Percentiles rank a stretch among this genome's conserved stretches.
Evolutionary conservation across 2,888 invertebrate genomes (phyloP).

Genomic region (Mythimna lalbum): DNA sequence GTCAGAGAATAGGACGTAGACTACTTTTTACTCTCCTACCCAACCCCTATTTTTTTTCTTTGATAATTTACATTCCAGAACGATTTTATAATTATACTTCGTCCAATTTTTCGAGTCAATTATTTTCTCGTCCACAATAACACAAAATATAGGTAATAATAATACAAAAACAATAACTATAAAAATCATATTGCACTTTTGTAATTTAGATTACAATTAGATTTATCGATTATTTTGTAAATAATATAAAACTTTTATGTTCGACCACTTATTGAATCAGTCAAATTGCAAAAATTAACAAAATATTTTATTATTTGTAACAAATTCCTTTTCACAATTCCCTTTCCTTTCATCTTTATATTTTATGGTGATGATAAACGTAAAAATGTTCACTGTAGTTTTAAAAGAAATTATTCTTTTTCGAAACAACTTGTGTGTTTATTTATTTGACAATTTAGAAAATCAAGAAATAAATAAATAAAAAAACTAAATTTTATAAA

Average conservation of each 20-base stretch:
- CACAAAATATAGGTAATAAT: conserved; percentile 21
- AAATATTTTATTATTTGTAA: neutral
- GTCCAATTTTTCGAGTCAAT: conserved; percentile 14
- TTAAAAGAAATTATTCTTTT: neutral
- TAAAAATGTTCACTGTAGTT: conserved; percentile 31
- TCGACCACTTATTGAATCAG: conserved; percentile 49
- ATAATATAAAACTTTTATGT: conserved; percentile 35
- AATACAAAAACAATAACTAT: conserved; percentile 28
- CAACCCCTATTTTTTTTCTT: too few species aligned
- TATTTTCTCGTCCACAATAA: conserved; percentile 26
- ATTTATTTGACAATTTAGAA: neutral
- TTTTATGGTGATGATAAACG: neutral
- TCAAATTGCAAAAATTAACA: conserved; percentile 28
- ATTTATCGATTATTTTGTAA: conserved; percentile 53
- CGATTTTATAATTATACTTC: neutral
- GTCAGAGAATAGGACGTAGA: too few species aligned
- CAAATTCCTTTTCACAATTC: neutral
- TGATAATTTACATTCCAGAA: too few species aligned
- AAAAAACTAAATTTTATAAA: neutral
- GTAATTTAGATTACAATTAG: conserved; percentile 65
- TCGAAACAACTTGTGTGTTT: neutral
- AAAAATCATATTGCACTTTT: conserved; percentile 59
- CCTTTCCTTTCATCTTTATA: neutral
- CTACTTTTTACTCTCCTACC: too few species aligned
- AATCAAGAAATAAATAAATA: neutral